Evolutionary conservation across 2,113 vertebrate species (phyloP), one percentile per base, ranked within the genome.

Genomic region (Alectura lathami): DNA sequence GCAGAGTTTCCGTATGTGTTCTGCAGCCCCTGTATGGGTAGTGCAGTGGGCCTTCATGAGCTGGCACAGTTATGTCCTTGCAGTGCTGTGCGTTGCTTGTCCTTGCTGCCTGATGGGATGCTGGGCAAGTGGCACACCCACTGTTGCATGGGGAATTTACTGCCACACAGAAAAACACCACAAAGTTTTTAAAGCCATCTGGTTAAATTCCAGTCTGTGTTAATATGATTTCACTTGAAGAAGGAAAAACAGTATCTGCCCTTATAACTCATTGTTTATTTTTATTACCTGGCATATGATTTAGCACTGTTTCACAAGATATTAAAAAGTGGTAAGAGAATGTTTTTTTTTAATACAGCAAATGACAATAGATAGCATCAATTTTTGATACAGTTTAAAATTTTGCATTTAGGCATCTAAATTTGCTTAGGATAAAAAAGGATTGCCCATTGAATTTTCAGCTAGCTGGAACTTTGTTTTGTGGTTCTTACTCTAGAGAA

Each of bases 41-140:
- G 36, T 63, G 42, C 16, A 3, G 2, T 23, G 14, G 30, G 20
- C 23, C 34, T 50, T 70, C 40, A 5, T 78, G 27, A 68, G n/a
- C 26, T 66, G 67, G 13, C 60, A 34, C 18, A 11, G 53, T 1
- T 9, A 11, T 69, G 30, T 30, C 48, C 30, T 74, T 47, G 26
- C 48, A 48, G 48, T 2, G 1, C 59, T 47, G 24, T 21, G 14
- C 17, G 0, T 38, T 48, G 38, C 47, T 29, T 43, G 18, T 74
- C 23, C 72, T 82, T n/a, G 40, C 43, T 3, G 0, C 22, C 73
- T 32, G 34, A 27, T 0, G 1, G n/a, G 34, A 27, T 24, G 42
- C 4, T 1, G 1, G 50, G 34, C 45, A 9, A 14, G n/a, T 50
- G 54, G n/a, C 51, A 53, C 70, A 40, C 21, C 56, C 32, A 48